Conservation (phyloP, 2,797 vertebrate species). For the Semotilus atromaculatus region DNA sequence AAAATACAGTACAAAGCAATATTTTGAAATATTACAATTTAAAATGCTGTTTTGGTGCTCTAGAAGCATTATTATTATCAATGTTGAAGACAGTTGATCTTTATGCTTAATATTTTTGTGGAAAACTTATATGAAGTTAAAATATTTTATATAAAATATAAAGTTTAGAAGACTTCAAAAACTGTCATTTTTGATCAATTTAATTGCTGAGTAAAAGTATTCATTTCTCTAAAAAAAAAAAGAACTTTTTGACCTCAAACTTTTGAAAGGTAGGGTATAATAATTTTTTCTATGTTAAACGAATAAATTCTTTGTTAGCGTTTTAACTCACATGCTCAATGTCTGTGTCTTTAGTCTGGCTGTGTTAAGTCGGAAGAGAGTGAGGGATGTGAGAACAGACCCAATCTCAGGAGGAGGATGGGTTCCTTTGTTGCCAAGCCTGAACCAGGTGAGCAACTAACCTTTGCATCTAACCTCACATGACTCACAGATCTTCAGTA, state of each 20-base stretch:
- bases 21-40: no score
- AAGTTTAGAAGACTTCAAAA: not conserved
- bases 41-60: not conserved
- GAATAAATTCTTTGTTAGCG: not conserved
- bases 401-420: slow-evolving; percentile 92
- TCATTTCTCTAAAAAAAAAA: no score
- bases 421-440: slow-evolving; percentile 87
- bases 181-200: no score
- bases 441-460: slow-evolving; percentile 80
- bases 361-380: slow-evolving; percentile 85
- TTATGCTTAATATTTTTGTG: not conserved
- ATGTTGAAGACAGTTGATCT: not conserved
- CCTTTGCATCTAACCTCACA: not conserved
- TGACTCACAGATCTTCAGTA: not conserved
- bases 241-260: not conserved
- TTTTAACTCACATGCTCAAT: not conserved
- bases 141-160: no score
- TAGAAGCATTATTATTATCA: not conserved
- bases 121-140: no score
- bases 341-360: slow-evolving; percentile 55
- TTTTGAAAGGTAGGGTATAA: not conserved
- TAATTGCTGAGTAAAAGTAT: no score
- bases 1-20: not conserved
- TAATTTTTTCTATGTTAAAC: not conserved
- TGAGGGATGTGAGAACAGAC: slow-evolving; percentile 82